Evolutionary conservation across 2,888 invertebrate species (phyloP), one percentile per base, ranked within the genome.

Genomic region (Phrixothrix hirtus): DNA sequence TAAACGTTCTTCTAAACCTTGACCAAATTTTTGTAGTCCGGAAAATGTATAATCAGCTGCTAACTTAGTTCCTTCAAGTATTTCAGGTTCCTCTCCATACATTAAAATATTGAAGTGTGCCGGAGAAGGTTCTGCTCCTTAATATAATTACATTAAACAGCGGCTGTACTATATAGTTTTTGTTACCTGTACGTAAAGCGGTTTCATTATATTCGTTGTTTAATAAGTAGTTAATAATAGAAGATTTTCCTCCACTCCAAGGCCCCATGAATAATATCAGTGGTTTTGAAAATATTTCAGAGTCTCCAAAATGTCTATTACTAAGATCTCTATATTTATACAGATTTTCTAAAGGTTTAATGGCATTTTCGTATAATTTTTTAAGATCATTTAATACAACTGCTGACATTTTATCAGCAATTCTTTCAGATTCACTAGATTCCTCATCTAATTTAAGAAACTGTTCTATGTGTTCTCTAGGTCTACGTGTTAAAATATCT

Each of bases 21-120:
- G 91, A 9, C 96, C 96, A 74, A 95, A 96, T 77, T 94, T 95
- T 74, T 95, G 95, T 43, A 96, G 80, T 2, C 94, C 92, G 1
- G 93, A 88, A 77, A 95, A 95, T 13, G 93, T 92, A 84, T 92
- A 93, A 71, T 95, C 95, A 13, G 95, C 93, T n/a, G 94, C 92
- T 61, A 96, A 77, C 75, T 95, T 94, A 11, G 94, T 93, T 13
- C 95, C 95, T 70, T 95, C 94, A 42, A 94, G 77, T 39, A 92
- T 84, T 77, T 92, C 88, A 17, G 91, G 88, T 64, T 87, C 85
- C 61, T 92, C 87, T 43, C 95, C 95, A 75, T 92, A 83, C 87
- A 90, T 92, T 61, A 95, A 77, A 58, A 96, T 89, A 71, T 93
- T 93, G 77, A 94, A 94, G 74, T 92, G 92, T 26, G 92, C 92